Evolutionary conservation across 2,797 vertebrate genomes (phyloP), one percentile per base, ranked within the genome.

Genomic region (Neomorphus geoffroyi): DNA sequence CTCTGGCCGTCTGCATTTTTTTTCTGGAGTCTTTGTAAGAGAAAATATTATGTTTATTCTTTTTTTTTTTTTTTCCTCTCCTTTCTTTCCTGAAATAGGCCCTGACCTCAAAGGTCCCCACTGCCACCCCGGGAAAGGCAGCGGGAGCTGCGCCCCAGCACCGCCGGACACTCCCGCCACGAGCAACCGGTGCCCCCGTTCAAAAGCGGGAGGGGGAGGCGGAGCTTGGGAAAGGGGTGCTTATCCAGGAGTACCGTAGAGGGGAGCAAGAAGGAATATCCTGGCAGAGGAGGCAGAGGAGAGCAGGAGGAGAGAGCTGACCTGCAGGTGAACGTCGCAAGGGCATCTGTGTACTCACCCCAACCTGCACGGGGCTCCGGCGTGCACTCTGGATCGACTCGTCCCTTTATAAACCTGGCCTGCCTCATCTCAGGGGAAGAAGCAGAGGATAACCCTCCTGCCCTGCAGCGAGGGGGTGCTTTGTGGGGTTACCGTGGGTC

Each of bases 321-420:
- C 15, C 32, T 13, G 39, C 56, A 28, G 27, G 37, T 39, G 64
- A 11, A 26, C 56, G 35, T 22, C 5, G 1, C 45, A 12, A 16
- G 46, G 30, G 10, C n/a, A 3, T 28, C 64, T 35, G 7, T 19
- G 51, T 94, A 85, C 93, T 96, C 83, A 94, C 92, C 88, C 56
- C 28, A 85, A 56, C 7, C 16, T 43, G 37, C 71, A 0, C 5
- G 18, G 35, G n/a, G 13, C 73, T 71, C 50, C 41, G 58, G 26
- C 7, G 27, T 4, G 41, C n/a, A 0, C 11, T 53, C n/a, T 2
- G 56, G 7, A 18, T 32, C 13, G 18, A 28, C 13, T n/a, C 11
- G 7, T 22, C 46, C 24, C 24, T 61, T 33, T 35, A 1, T 37
- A 19, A 9, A 33, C 28, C 27, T 12, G 46, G 8, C 28, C 32